Conservation (phyloP, 2,113 vertebrate species). For the Tyto alba region DNA sequence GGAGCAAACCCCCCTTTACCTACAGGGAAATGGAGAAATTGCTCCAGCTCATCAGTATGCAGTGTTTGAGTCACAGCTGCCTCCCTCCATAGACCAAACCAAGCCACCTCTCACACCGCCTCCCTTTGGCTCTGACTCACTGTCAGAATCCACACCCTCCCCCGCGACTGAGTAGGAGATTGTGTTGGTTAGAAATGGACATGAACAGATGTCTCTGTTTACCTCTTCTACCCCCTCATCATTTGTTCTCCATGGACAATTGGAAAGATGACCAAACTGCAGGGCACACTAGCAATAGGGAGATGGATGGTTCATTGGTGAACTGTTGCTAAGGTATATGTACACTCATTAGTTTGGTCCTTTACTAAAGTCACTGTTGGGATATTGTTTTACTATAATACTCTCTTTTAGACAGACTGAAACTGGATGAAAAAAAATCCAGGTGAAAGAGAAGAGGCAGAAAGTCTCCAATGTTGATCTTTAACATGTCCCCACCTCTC, state of each 20-base stretch:
- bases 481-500: neutral
- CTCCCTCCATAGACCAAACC: neutral
- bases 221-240: neutral
- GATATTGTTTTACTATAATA: neutral
- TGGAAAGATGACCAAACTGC: neutral
- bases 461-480: neutral
- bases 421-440: neutral
- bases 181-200: slow-evolving; percentile 25
- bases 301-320: neutral
- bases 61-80: slow-evolving; percentile 12
- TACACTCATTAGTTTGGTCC: neutral
- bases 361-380: neutral
- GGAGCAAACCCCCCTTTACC: neutral
- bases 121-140: slow-evolving; percentile 42
- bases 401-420: neutral
- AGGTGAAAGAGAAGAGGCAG: neutral
- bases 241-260: neutral
- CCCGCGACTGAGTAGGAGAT: slow-evolving; percentile 30
- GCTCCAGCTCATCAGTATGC: neutral
- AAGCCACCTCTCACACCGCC: slow-evolving; percentile 13
- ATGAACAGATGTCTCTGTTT: slow-evolving; percentile 46
- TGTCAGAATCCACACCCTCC: neutral
- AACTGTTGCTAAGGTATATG: accelerated
- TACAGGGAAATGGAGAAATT: neutral
- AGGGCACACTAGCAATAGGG: neutral